Evolutionary conservation across 2,113 vertebrate species (phyloP).

Genomic region (Sciurus niger): DNA sequence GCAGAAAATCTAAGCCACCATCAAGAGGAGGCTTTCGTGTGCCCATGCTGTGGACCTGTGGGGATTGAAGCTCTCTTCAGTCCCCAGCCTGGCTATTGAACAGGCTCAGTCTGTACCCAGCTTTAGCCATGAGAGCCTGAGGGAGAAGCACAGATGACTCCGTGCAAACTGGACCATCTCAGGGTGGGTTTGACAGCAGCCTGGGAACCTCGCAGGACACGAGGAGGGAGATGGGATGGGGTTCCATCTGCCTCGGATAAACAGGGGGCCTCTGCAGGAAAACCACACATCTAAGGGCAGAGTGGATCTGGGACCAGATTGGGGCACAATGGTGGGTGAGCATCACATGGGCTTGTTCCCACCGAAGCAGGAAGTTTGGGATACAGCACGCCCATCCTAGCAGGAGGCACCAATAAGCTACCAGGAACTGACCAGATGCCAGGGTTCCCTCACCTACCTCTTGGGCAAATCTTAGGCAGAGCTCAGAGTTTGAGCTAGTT

Average conservation of each 20-base stretch:
- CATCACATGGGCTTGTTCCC: too few species aligned
- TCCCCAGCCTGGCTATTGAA: not conserved
- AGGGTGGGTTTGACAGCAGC: not conserved
- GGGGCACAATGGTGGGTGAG: not conserved
- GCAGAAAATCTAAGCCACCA: not conserved
- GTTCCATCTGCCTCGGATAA: not conserved
- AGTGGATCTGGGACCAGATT: not conserved
- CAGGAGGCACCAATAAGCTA: not conserved
- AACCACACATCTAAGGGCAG: not conserved
- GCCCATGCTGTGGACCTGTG: accelerated
- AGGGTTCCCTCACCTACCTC: not conserved
- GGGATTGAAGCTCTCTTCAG: not conserved
- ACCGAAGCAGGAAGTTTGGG: too few species aligned
- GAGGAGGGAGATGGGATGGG: not conserved
- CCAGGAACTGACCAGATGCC: accelerated
- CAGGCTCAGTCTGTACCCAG: not conserved
- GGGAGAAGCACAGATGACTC: not conserved
- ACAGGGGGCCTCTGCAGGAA: not conserved
- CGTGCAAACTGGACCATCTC: not conserved
- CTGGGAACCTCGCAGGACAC: not conserved
- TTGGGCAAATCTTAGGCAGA: not conserved
- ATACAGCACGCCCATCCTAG: too few species aligned
- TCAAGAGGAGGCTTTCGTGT: not conserved
- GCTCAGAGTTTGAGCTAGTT: not conserved
- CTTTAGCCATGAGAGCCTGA: not conserved